Evolutionary conservation across 1,140 invertebrate species (phyloP).

Genomic region (Subanguina moxae): DNA sequence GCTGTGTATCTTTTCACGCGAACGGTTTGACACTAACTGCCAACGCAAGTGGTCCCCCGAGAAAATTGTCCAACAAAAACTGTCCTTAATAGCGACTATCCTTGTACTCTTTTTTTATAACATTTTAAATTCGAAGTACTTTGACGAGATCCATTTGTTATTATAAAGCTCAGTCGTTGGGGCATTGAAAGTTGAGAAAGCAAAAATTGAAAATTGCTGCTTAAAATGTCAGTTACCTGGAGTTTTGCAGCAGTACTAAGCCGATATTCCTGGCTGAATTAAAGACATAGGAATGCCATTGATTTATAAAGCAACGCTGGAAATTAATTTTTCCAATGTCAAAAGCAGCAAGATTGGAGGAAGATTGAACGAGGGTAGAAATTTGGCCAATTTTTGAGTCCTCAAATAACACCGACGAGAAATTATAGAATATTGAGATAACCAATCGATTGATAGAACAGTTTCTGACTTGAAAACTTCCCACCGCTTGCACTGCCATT

Average conservation of each 20-base stretch:
- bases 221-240: conserved; percentile 4
- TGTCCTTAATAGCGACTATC: too few relatives aligned
- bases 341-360: conserved; percentile 21
- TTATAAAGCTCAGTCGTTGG: too few relatives aligned
- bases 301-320: conserved; percentile 16
- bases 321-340: conserved; percentile 20
- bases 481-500: neutral
- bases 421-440: conserved; percentile 20
- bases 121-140: too few relatives aligned
- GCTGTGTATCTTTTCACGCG: too few relatives aligned
- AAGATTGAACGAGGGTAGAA: neutral
- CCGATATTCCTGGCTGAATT: conserved; percentile 26
- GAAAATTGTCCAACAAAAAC: too few relatives aligned
- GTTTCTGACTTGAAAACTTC: conserved; percentile 1
- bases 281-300: conserved; percentile 35
- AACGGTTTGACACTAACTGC: too few relatives aligned
- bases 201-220: neutral
- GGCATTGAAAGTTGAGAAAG: too few relatives aligned
- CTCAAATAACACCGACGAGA: conserved; percentile 23
- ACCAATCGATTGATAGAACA: conserved; percentile 25
- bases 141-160: too few relatives aligned
- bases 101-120: too few relatives aligned
- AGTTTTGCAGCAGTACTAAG: conserved; percentile 17
- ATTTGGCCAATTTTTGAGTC: conserved; percentile 1
- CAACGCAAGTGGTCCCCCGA: too few relatives aligned